Evolutionary conservation across 2,888 invertebrate species (phyloP).

Genomic region (Taenaris catops): DNA sequence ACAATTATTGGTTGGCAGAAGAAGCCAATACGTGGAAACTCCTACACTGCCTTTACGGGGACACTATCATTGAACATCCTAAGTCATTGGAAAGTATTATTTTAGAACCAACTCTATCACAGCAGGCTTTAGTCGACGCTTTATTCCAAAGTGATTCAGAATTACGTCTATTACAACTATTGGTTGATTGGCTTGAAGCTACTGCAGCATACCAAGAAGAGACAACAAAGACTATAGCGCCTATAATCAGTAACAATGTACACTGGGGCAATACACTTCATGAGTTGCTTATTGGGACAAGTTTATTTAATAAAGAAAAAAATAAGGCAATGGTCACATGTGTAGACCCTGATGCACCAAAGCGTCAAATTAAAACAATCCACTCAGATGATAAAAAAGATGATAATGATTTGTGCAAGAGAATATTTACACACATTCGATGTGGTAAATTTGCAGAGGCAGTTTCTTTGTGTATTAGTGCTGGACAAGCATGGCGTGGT

Average conservation of each 20-base stretch:
- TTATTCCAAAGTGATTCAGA: slow-evolving; percentile 74
- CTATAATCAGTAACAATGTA: slow-evolving; percentile 80
- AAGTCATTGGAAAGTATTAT: slow-evolving; percentile 70
- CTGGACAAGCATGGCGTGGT: slow-evolving; percentile 95
- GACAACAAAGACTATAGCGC: slow-evolving; percentile 60
- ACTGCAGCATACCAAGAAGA: slow-evolving; percentile 91
- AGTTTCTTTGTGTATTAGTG: slow-evolving; percentile 88
- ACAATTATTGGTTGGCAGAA: slow-evolving; percentile 83
- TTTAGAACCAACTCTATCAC: slow-evolving; percentile 56
- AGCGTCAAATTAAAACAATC: slow-evolving; percentile 86
- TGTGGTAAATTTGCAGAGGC: slow-evolving; percentile 93
- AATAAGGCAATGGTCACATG: slow-evolving; percentile 78
- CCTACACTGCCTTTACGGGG: slow-evolving; percentile 89
- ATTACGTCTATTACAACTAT: slow-evolving; percentile 86
- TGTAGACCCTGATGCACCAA: slow-evolving; percentile 94
- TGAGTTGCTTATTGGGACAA: slow-evolving; percentile 80
- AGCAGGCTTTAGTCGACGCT: slow-evolving; percentile 54
- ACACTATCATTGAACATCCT: slow-evolving; percentile 83
- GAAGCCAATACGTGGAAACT: slow-evolving; percentile 95
- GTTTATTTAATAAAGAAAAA: slow-evolving; percentile 67
- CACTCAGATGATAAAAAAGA: slow-evolving; percentile 94
- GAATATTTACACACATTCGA: slow-evolving; percentile 87
- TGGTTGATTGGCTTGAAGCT: slow-evolving; percentile 96
- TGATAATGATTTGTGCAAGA: slow-evolving; percentile 70
- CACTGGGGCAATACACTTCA: slow-evolving; percentile 96